Evolutionary conservation across 2,113 vertebrate species (phyloP), one percentile per base, ranked within the genome.

Genomic region (Lycaon pictus): DNA sequence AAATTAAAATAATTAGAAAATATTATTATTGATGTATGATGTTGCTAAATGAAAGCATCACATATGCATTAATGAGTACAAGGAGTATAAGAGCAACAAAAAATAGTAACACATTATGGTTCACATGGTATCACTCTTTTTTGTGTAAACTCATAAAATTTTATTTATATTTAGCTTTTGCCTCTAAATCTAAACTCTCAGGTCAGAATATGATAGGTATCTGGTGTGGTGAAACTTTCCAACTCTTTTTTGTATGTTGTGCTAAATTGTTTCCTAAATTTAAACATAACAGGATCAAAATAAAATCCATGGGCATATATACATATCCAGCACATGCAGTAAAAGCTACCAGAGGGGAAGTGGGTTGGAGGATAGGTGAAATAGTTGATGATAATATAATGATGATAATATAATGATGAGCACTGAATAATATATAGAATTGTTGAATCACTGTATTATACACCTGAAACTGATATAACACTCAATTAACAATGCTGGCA

Each of bases 1-100:
- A 95, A 93, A 96, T 95, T 96, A 87, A 87, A 95, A 71, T 95
- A 90, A 96, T 87, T 86, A 93, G 72, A 93, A 82, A 90, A 69
- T 90, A 58, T 82, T 77, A 72, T 92, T 95, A 93, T 84, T 37
- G 53, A n/a, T 81, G 32, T 37, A 74, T 80, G n/a, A n/a, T 79
- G 23, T 51, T 95, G 35, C 27, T 67, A 96, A 90, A 76, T 56
- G 55, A 95, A 96, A 90, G 80, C 53, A 87, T 90, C 48, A 96
- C 58, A 51, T 63, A 53, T 58, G 5, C 58, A 55, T 85, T 81
- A 86, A 67, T 63, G 20, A 35, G 10, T 55, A 25, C 32, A 74
- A 25, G 4, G 37, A 94, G 53, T 37, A 6, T 88, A 55, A 89
- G 76, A 76, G 51, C 65, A 95, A 72, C 55, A n/a, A 69, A 95